phyloP scores from a whole-genome alignment of 2,888 invertebrate species.

The Volucella bombylans region DNA sequence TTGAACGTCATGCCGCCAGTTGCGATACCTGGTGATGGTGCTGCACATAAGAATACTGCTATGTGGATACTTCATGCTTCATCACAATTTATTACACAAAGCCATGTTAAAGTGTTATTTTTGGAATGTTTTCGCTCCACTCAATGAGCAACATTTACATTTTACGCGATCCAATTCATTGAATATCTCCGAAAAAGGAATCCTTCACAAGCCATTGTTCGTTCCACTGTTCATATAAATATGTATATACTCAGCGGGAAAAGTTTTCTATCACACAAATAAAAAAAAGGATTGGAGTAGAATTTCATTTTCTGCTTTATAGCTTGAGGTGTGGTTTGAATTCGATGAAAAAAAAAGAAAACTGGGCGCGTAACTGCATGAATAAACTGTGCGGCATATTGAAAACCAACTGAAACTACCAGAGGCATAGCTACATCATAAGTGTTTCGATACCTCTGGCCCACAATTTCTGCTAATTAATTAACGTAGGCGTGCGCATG shows the following conservation, averaged over 20 bases:
- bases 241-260: conserved; percentile 7
- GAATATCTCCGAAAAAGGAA: conserved; percentile 26
- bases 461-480: conserved; percentile 61
- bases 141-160: conserved; percentile 72
- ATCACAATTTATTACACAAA: conserved; percentile 69
- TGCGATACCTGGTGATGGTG: neutral
- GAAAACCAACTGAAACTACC: conserved; percentile 27
- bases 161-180: conserved; percentile 70
- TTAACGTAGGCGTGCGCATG: conserved; percentile 60
- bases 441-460: conserved; percentile 26
- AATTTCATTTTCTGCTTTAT: conserved; percentile 68
- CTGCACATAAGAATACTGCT: conserved; percentile 58
- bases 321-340: conserved; percentile 60
- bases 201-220: neutral
- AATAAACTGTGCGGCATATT: conserved; percentile 42
- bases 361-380: conserved; percentile 62
- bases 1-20: too few species aligned
- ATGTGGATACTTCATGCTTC: conserved; percentile 70
- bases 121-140: conserved; percentile 72
- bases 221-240: neutral
- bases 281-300: conserved; percentile 55
- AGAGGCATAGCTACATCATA: conserved; percentile 17
- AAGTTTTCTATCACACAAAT: conserved; percentile 8
- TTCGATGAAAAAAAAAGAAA: conserved; percentile 46
- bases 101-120: conserved; percentile 56